These are phyloP conservation scores for Sylvilagus bachmani DNA, from an alignment of 2,113 vertebrate species.

Conservation along the genomic window DNA sequence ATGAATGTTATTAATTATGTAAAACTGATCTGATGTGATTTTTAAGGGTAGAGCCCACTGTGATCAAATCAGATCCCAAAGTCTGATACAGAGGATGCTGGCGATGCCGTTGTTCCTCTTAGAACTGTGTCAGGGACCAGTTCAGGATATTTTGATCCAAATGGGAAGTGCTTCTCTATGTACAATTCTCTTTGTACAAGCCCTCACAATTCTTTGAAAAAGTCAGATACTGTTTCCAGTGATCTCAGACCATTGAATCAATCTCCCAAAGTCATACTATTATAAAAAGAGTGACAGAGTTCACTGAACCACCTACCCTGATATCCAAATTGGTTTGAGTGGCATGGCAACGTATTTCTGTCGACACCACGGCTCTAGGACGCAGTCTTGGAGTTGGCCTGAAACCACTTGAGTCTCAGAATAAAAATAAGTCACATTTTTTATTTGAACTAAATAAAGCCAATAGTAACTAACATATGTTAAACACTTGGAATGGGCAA, in stretches of 20 bases:
- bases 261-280: constrained; percentile 8
- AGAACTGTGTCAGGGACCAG: not conserved
- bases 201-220: constrained; percentile 26
- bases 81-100: not conserved
- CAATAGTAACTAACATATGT: not conserved
- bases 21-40: not conserved
- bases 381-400: not conserved
- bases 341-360: not conserved
- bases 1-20: constrained; percentile 8
- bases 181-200: not conserved
- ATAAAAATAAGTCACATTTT: not conserved
- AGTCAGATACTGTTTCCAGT: constrained; percentile 8
- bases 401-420: not conserved
- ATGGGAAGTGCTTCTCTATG: not conserved
- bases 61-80: not conserved
- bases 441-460: not conserved
- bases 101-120: no score
- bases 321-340: not conserved
- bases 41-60: constrained; percentile 21
- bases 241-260: not conserved
- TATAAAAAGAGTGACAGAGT: constrained; percentile 9
- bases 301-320: not conserved
- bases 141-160: not conserved
- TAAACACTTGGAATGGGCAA: not conserved
- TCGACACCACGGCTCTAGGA: not conserved